Conservation (phyloP, 2,888 invertebrate species). For the Callyntrura sp. region DNA sequence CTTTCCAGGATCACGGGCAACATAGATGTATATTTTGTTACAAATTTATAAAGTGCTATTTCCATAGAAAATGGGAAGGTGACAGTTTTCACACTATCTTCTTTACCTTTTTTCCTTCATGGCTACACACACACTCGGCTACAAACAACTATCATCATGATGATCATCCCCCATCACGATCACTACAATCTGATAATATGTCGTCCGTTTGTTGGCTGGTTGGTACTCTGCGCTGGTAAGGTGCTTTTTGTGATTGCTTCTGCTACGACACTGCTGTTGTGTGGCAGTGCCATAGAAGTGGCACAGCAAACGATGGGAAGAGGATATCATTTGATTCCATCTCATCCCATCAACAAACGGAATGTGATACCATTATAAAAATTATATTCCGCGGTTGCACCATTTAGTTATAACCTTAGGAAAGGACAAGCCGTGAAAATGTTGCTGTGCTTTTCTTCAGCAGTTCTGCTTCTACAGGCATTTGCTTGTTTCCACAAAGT, state of each 20-base stretch:
- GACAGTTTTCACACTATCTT: constrained; percentile 67
- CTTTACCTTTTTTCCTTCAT: constrained; percentile 39
- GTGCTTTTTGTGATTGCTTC: constrained; percentile 15
- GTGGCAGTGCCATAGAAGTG: background rate
- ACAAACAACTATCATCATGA: background rate
- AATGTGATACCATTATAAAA: constrained; percentile 62
- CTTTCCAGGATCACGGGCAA: constrained; percentile 37
- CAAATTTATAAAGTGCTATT: constrained; percentile 64
- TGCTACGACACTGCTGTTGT: background rate
- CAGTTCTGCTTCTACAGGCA: background rate
- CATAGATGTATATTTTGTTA: constrained; percentile 53
- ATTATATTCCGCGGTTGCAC: constrained; percentile 55
- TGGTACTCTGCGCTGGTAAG: background rate
- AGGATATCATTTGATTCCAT: constrained; percentile 53
- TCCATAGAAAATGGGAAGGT: constrained; percentile 64
- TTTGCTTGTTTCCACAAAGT: constrained; percentile 41
- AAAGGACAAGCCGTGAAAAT: background rate
- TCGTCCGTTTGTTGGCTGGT: constrained; percentile 16
- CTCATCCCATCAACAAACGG: constrained; percentile 52
- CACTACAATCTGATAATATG: constrained; percentile 48
- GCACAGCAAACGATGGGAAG: constrained; percentile 23
- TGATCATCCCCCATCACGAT: constrained; percentile 19
- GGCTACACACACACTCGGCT: background rate
- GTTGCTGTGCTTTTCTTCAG: background rate
- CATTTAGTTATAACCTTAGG: background rate